Evolutionary conservation across 2,888 invertebrate genomes (phyloP).

Genomic region (Caenorhabditis macrosperma): DNA sequence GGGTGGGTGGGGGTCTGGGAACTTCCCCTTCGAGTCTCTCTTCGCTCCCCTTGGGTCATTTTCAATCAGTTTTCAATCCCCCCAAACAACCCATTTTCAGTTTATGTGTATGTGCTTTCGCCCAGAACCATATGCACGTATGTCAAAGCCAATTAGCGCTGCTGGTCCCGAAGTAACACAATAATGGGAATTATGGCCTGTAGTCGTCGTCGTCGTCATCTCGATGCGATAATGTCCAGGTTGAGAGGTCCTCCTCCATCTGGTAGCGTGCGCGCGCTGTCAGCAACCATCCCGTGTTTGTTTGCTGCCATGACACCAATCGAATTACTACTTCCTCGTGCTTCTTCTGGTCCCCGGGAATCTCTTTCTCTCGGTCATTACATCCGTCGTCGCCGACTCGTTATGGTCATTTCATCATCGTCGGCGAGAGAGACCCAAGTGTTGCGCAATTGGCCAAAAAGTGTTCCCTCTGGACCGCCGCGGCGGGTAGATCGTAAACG

Average conservation of each 20-base stretch:
- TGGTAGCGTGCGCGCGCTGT: slow-evolving; percentile 32
- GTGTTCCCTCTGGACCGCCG: slow-evolving; percentile 52
- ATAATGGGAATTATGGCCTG: slow-evolving; percentile 49
- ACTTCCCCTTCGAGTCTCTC: background rate
- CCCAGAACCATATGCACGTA: slow-evolving; percentile 40
- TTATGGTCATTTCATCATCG: slow-evolving; percentile 50
- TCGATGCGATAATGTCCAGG: slow-evolving; percentile 55
- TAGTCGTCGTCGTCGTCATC: slow-evolving; percentile 11
- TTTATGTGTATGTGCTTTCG: slow-evolving; percentile 23
- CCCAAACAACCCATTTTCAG: slow-evolving; percentile 14
- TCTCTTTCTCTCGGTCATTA: slow-evolving; percentile 33
- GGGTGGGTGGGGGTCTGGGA: slow-evolving; percentile 22
- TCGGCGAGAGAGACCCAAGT: slow-evolving; percentile 50
- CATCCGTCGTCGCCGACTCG: slow-evolving; percentile 14
- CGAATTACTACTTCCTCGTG: slow-evolving; percentile 32
- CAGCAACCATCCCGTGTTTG: slow-evolving; percentile 34
- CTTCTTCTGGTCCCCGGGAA: background rate
- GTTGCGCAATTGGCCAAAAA: slow-evolving; percentile 52
- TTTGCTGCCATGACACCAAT: slow-evolving; percentile 49
- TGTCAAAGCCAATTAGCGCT: slow-evolving; percentile 52
- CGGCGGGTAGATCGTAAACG: slow-evolving; percentile 45
- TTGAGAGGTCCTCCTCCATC: slow-evolving; percentile 35
- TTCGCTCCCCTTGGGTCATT: background rate
- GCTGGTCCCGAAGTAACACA: slow-evolving; percentile 47
- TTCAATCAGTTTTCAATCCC: slow-evolving; percentile 37